Evolutionary conservation across 2,797 vertebrate species (phyloP), one percentile per base, ranked within the genome.

Genomic region (Ceryle rudis): DNA sequence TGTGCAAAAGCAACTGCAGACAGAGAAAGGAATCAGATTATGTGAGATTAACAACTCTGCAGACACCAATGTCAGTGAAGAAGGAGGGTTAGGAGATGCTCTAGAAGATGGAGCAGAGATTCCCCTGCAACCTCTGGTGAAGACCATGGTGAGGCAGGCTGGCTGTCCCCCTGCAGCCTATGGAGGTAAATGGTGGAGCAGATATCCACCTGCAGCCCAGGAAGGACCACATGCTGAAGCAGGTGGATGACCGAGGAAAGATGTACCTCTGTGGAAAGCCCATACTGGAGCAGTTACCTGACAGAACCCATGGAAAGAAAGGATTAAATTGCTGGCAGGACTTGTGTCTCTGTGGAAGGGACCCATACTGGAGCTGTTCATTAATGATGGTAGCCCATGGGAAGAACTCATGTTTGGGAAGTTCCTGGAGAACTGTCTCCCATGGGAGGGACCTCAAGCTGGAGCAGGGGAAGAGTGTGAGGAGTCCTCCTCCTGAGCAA

Each of bases 321-420:
- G 49, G 26, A 51, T 26, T 16, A 28, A 26, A 51, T 28, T 51
- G 26, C 49, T 51, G 49, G 49, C 26, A 51, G 49, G 49, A 51
- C 15, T 51, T 28, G 49, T 28, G 49, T 17, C 49, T 51, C 49
- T 51, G 26, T 28, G 49, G 49, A 51, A 51, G 49, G 26, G 49
- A 28, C 10, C 11, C 22, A 23, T 0, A 0, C 23, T 42, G 29
- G 22, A 64, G 37, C 33, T n/a, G 29, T 58, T 41, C 3, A 3
- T 69, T 11, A 81, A 47, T 42, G 58, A n/a, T 44, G 28, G 54
- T 29, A 58, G 22, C 23, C 35, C 0, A 1, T 49, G 33, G 29
- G 33, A 49, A n/a, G 42, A 11, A 49, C n/a, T 35, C 19, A 29
- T 7, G 6, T 11, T 49, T 13, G 33, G 35, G 46, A 21, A 29